Evolutionary conservation across 2,113 vertebrate genomes (phyloP), one percentile per base, ranked within the genome.

Genomic region (Chaetodon auriga): DNA sequence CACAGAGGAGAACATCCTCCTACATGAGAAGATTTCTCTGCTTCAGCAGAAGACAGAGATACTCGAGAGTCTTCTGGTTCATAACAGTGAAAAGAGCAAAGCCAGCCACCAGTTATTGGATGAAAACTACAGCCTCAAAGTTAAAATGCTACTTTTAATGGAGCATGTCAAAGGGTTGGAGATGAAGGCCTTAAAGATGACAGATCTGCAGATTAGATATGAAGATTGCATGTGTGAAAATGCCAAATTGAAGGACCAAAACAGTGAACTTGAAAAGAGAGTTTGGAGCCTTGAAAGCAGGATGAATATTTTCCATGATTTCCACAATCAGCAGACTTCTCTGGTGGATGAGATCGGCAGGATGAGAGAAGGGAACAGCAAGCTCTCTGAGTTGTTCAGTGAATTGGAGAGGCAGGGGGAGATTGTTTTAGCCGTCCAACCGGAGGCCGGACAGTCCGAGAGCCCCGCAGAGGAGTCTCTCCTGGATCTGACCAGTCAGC

Each of bases 41-140:
- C 95, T 97, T 25, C 93, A 95, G 81, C 89, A 94, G 66, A 95
- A 89, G 71, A 82, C 91, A 0, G 74, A 90, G 23, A 90, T 95
- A n/a, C 65, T 96, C 0, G 92, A 95, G 57, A 92, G 79, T 23
- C 86, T 91, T 51, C 77, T 92, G 5, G 58, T 36, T 18, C 81
- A 78, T 1, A 95, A 86, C 23, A 60, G 51, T 12, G 78, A 93
- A 3, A 94, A 93, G 25, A 72, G 92, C 45, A 76, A 83, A 0
- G 66, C 75, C 0, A 90, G 91, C 48, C 95, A 91, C 53, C 91
- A 91, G 68, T 87, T 90, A 30, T 55, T 87, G 8, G 80, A 89
- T 11, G 96, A 96, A n/a, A 94, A 93, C 6, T 90, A 90, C 68
- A 91, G 84, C 10, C 90, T 94, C 12, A 92, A 91, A 75, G 83